phyloP scores from a whole-genome alignment of 2,113 vertebrate species.

The Lepus americanus region DNA sequence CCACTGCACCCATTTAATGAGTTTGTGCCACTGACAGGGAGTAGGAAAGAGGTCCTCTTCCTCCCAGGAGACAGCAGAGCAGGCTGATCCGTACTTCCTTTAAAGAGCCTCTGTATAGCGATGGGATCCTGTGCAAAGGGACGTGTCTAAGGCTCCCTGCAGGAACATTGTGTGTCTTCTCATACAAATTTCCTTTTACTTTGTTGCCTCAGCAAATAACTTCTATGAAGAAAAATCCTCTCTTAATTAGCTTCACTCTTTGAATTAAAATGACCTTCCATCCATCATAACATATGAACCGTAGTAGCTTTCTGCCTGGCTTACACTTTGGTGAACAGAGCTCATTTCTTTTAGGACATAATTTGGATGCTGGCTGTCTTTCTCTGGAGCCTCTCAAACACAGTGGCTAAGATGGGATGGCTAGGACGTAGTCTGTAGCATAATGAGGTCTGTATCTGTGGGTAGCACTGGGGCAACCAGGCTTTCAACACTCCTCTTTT shows the following conservation, averaged over 20 bases:
- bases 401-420: neutral
- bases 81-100: constrained; percentile 36
- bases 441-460: neutral
- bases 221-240: constrained; percentile 27
- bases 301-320: neutral
- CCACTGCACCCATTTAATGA: constrained; percentile 4
- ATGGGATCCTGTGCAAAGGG: neutral
- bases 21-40: neutral
- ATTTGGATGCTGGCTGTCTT: neutral
- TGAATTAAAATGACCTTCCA: constrained; percentile 20
- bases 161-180: neutral
- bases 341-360: neutral
- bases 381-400: neutral
- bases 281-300: neutral
- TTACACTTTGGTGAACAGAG: neutral
- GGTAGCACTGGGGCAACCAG: too few relatives aligned
- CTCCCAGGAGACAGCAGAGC: neutral
- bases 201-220: constrained; percentile 10
- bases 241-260: constrained; percentile 38
- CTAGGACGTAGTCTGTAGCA: neutral
- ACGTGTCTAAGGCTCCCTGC: neutral
- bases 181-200: constrained; percentile 28
- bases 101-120: neutral
- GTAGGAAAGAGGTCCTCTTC: neutral
- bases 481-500: neutral